Percentiles rank a stretch among this genome's conserved stretches.
Evolutionary conservation across 92 coral and sea anemone species (phyloP).

Genomic region (Parazoanthus swiftii): DNA sequence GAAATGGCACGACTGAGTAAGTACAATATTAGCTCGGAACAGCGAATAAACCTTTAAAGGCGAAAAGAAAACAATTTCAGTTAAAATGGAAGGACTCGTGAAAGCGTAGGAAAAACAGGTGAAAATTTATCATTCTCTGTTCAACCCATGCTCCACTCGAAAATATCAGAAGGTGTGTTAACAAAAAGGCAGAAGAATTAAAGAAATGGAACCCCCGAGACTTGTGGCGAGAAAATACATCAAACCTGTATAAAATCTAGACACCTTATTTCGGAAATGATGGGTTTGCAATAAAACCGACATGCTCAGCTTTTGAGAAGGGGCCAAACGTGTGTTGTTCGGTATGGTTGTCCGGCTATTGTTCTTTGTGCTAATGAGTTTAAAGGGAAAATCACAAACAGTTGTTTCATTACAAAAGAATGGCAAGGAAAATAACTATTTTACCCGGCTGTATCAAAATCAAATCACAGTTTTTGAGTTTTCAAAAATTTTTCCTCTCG

Average conservation of each 20-base stretch:
- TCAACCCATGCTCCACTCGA: background rate
- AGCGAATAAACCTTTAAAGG: background rate
- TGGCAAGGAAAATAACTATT: background rate
- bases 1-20: background rate
- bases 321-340: background rate
- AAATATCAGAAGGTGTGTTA: background rate
- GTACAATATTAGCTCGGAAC: background rate
- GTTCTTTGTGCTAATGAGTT: background rate
- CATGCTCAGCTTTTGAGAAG: background rate
- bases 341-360: background rate
- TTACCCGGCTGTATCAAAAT: background rate
- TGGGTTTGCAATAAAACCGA: background rate
- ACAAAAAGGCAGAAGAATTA: background rate
- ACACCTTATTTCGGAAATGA: background rate
- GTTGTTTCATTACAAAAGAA: background rate
- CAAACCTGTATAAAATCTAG: background rate
- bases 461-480: too few species aligned
- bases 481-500: background rate
- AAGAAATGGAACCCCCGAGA: background rate
- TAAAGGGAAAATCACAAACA: background rate
- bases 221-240: background rate
- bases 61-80: background rate
- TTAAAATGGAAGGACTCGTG: background rate
- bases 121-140: background rate
- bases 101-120: background rate